phyloP scores from a whole-genome alignment of 2,797 vertebrate species.

The Masticophis lateralis region DNA sequence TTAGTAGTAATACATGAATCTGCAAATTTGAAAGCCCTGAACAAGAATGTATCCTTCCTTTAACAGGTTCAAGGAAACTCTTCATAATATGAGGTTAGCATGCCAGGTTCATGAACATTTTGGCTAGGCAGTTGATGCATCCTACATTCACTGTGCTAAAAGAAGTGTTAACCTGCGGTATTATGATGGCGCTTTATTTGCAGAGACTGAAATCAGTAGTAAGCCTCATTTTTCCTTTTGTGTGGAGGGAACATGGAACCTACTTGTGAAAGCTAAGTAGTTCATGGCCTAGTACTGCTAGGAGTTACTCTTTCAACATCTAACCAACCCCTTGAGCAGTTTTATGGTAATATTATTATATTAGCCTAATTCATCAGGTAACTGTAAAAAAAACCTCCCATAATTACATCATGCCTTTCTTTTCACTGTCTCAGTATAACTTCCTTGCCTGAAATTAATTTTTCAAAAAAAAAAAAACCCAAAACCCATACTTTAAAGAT shows the following conservation, averaged over 20 bases:
- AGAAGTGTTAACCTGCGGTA: background rate
- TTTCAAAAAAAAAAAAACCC: background rate
- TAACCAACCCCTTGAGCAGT: background rate
- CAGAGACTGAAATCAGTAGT: background rate
- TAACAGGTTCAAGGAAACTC: background rate
- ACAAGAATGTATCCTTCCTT: background rate
- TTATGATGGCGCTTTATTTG: background rate
- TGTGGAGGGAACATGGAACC: background rate
- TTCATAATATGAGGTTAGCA: background rate
- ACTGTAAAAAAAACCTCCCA: background rate
- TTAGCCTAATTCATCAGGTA: background rate
- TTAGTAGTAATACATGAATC: conserved; percentile 12
- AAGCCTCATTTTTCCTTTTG: background rate
- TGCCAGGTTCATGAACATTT: background rate
- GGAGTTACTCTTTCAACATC: background rate
- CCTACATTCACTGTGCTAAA: background rate
- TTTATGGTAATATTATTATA: background rate
- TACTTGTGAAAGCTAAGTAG: background rate
- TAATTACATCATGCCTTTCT: conserved; percentile 16
- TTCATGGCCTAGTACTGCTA: background rate
- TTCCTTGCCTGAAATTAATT: background rate
- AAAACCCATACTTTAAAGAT: conserved; percentile 15
- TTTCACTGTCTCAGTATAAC: background rate
- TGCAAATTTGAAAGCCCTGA: background rate
- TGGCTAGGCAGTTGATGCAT: background rate